Evolutionary conservation across 2,888 invertebrate species (phyloP).

Genomic region (Bhutanitis thaidina): DNA sequence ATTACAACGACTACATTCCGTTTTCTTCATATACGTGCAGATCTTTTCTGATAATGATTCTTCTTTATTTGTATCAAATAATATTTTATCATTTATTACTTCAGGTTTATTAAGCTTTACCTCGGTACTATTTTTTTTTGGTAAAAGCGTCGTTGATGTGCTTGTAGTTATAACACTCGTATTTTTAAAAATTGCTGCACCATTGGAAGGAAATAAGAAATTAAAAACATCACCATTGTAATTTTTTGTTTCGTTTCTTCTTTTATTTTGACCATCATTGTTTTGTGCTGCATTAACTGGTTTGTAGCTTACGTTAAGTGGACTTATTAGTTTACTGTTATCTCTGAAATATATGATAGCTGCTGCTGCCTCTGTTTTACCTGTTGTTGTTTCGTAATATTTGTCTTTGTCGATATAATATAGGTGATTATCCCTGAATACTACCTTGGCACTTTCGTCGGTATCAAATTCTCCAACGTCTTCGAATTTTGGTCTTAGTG

Average conservation of each 20-base stretch:
- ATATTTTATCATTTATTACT: constrained; percentile 26
- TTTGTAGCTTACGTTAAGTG: constrained; percentile 3
- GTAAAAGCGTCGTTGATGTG: neutral
- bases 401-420: constrained; percentile 18
- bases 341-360: constrained; percentile 28
- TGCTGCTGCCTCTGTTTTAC: neutral
- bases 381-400: neutral
- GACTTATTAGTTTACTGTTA: constrained; percentile 19
- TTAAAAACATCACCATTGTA: constrained; percentile 35
- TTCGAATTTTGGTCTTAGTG: constrained; percentile 49
- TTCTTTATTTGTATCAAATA: constrained; percentile 26
- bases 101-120: constrained; percentile 19
- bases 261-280: constrained; percentile 11
- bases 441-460: constrained; percentile 56
- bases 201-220: constrained; percentile 41
- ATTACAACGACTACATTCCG: constrained; percentile 41
- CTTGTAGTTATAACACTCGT: neutral
- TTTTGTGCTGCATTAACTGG: neutral
- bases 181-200: constrained; percentile 12
- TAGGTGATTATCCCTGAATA: constrained; percentile 44
- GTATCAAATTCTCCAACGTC: constrained; percentile 52
- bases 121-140: constrained; percentile 8
- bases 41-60: constrained; percentile 39
- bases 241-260: constrained; percentile 20
- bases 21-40: constrained; percentile 49